Conservation (phyloP, 2,888 invertebrate species). For the Ormyrus nitidulus region DNA sequence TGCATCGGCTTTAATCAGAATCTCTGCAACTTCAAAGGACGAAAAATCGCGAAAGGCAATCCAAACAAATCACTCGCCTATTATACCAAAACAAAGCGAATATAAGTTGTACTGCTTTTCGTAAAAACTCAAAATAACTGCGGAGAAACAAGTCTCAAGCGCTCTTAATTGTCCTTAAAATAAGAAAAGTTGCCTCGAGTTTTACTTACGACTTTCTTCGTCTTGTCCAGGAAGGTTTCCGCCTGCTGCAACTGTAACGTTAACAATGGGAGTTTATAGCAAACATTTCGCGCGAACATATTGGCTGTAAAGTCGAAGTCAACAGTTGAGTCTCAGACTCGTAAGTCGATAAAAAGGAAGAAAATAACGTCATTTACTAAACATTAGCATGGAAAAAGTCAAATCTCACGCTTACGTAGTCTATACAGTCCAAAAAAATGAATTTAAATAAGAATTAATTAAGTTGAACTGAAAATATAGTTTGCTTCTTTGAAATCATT, state of each 20-base stretch:
- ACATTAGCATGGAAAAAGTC: conserved; percentile 12
- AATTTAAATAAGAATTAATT: too few species aligned
- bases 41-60: conserved; percentile 20
- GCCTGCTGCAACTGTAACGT: conserved; percentile 69
- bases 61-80: background rate
- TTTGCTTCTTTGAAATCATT: too few species aligned
- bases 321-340: too few species aligned
- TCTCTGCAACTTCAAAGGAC: too few species aligned
- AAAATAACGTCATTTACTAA: conserved; percentile 38
- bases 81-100: background rate
- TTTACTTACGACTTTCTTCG: conserved; percentile 69
- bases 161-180: background rate
- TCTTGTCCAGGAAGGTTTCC: conserved; percentile 69
- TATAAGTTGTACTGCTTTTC: too few species aligned
- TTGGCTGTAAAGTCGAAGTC: conserved; percentile 27
- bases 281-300: conserved; percentile 10
- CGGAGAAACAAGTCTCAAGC: too few species aligned
- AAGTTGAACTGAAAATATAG: too few species aligned
- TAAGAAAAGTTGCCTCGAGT: conserved; percentile 17
- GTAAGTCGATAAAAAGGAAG: background rate
- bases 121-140: too few species aligned
- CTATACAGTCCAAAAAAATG: too few species aligned
- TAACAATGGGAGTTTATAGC: conserved; percentile 34
- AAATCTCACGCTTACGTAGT: background rate
- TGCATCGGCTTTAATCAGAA: background rate